phyloP scores from a whole-genome alignment of 1,140 invertebrate genomes.

The Caligus rogercresseyi region DNA sequence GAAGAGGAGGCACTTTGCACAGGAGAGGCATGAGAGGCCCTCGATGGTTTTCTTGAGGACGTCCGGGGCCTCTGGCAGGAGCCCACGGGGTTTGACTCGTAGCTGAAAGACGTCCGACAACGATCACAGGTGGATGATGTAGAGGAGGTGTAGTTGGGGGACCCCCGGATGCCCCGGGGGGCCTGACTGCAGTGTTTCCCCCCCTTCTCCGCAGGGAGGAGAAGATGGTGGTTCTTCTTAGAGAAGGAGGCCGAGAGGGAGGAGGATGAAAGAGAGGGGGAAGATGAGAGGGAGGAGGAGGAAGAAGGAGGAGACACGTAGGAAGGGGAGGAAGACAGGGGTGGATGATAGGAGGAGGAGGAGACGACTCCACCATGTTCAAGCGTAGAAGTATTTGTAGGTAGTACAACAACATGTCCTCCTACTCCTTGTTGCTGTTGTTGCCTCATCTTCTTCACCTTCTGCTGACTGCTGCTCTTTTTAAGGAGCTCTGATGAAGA shows the following conservation, averaged over 20 bases:
- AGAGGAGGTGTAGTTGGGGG: background rate
- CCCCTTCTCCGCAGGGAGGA: no score
- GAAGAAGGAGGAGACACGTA: no score
- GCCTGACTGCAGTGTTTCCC: background rate
- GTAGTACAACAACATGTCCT: no score
- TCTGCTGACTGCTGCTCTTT: no score
- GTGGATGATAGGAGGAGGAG: background rate
- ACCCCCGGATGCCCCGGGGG: background rate
- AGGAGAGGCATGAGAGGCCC: conserved; percentile 58
- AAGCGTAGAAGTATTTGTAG: no score
- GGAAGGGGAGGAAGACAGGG: background rate
- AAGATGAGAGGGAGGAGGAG: background rate
- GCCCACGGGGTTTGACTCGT: conserved; percentile 60
- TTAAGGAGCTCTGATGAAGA: no score
- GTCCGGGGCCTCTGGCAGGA: conserved; percentile 75
- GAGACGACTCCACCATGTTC: no score
- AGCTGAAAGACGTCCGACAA: conserved; percentile 35
- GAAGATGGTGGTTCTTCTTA: background rate
- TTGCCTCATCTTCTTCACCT: background rate
- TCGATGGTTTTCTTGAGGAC: conserved; percentile 57
- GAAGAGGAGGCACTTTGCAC: conserved; percentile 71
- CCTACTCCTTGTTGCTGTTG: background rate
- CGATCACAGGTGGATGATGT: conserved; percentile 28
- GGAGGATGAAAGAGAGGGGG: background rate
- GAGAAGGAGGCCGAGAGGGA: background rate